Evolutionary conservation across 2,797 vertebrate genomes (phyloP), one percentile per base, ranked within the genome.

Genomic region (Steatocranus sp.): DNA sequence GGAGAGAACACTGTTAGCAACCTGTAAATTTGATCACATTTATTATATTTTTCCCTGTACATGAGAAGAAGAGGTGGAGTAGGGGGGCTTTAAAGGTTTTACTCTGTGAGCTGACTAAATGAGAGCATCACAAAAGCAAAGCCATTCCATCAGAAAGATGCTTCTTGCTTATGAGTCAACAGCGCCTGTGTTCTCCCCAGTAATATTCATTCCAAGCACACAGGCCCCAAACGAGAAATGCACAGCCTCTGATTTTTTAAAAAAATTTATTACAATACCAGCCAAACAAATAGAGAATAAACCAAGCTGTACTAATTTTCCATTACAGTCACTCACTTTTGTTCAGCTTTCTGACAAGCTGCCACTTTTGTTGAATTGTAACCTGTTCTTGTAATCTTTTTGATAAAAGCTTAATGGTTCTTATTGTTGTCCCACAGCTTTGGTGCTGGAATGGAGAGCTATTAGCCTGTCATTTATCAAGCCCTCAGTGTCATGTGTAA

Each of bases 381-480:
- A 76, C 79, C 74, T 80, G 79, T 38, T 82, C 46, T 23, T 83
- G 63, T 90, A 75, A 85, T 91, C 80, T 53, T 83, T 87, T 77
- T 82, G 78, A 80, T 83, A 86, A 86, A 82, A 53, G 83, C 82
- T 80, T 89, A 81, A 88, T 76, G 66, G 80, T 79, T 66, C 48
- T 85, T 54, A 80, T 86, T 93, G 87, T 89, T 86, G 78, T 84
- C 78, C 18, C 11, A 75, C 38, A 23, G 68, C 54, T 54, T 83
- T 70, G 70, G 74, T 78, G 66, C 56, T 30, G 51, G 82, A 80
- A 85, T 76, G 81, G 58, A 36, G 51, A 82, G 84, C 86, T 73
- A 87, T 91, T 88, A 90, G 85, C 48, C 9, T 3, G 18, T 89
- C 87, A 87, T 90, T 89, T 68, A 93, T 92, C 91, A 92, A 85